Conservation (phyloP, 2,113 vertebrate species). For the Aspidoscelis tigris region DNA sequence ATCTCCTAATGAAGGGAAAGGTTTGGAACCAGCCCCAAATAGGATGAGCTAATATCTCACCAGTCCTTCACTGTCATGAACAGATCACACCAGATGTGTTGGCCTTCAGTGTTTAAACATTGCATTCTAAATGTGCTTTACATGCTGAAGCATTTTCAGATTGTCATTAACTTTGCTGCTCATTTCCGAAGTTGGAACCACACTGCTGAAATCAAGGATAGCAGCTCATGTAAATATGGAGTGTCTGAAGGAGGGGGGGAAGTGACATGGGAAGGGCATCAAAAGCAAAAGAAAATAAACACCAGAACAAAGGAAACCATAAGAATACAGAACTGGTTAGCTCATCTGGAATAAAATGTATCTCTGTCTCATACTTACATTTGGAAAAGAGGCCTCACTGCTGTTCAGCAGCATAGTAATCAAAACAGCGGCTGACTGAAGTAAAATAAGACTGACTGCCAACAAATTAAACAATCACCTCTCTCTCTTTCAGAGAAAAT, state of each 20-base stretch:
- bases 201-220: constrained; percentile 2
- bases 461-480: constrained; percentile 62
- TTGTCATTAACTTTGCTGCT: not conserved
- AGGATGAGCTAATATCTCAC: not conserved
- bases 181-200: not conserved
- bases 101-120: fast-evolving
- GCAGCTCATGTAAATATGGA: constrained; percentile 13
- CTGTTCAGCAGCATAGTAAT: constrained; percentile 6
- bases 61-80: not conserved
- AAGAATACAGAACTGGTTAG: constrained; percentile 14
- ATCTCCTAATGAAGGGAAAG: not conserved
- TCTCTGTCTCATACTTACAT: not conserved
- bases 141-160: constrained; percentile 25
- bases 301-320: not conserved
- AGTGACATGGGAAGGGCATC: not conserved
- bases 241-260: not conserved
- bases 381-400: constrained; percentile 13
- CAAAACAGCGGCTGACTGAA: constrained; percentile 40
- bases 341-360: not conserved
- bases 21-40: not conserved
- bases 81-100: constrained; percentile 7
- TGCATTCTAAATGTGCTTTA: constrained; percentile 7
- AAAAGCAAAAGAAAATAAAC: not conserved
- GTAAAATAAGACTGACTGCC: constrained; percentile 53
- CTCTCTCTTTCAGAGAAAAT: constrained; percentile 60